Conservation (phyloP, 2,113 vertebrate genomes). For the Larimichthys polyactis region DNA sequence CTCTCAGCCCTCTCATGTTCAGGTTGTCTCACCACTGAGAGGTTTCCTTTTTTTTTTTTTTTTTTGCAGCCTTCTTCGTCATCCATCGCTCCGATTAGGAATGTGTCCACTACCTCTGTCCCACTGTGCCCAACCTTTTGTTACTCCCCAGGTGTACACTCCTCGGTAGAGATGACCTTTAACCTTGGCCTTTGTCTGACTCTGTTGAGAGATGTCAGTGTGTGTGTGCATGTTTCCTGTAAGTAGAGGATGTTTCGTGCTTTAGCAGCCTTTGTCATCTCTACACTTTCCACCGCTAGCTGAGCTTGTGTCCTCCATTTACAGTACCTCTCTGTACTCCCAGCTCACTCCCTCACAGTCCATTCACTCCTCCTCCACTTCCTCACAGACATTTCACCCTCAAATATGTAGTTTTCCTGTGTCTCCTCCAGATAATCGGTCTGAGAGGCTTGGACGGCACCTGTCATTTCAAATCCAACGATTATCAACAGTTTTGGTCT, state of each 20-base stretch:
- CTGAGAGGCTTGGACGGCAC: slow-evolving; percentile 30
- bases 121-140: slow-evolving; percentile 25
- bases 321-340: neutral
- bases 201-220: slow-evolving; percentile 4
- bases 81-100: neutral
- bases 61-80: neutral
- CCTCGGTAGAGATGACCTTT: slow-evolving; percentile 44
- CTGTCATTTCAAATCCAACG: slow-evolving; percentile 59
- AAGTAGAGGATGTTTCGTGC: neutral
- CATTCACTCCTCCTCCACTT: slow-evolving; percentile 11
- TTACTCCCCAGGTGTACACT: slow-evolving; percentile 33
- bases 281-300: neutral
- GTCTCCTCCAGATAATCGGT: slow-evolving; percentile 8
- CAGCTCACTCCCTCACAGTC: neutral
- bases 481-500: slow-evolving; percentile 53
- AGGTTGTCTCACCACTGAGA: neutral
- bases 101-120: slow-evolving; percentile 25
- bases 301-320: slow-evolving; percentile 6
- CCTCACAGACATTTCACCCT: slow-evolving; percentile 12
- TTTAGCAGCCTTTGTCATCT: slow-evolving; percentile 1
- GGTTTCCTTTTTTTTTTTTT: neutral
- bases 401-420: slow-evolving; percentile 11
- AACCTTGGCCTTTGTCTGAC: slow-evolving; percentile 47
- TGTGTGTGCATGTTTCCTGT: slow-evolving; percentile 23
- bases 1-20: slow-evolving; percentile 12